Base-by-base conservation (phyloP, 2,113 vertebrate species). In the Engystomops pustulosus region DNA sequence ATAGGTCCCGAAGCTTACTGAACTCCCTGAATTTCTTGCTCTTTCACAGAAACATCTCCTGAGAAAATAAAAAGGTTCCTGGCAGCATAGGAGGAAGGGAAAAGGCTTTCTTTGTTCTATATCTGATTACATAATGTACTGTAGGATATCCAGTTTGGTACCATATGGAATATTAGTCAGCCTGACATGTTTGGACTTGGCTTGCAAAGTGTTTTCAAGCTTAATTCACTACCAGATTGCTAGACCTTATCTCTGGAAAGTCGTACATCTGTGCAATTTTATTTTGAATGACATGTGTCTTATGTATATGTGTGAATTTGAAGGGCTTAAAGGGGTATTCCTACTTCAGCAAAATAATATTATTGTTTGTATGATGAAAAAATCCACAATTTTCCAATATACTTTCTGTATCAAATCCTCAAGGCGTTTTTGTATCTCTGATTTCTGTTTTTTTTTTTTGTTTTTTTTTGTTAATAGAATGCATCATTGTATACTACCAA, bases 151-250 rank as follows among this genome's bases (percentile, higher is more conserved):
- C 51, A 36, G 47, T 58, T 23, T 76, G 45, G 34, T 76, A 53
- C 47, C 74, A 76, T 55, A 77, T 77, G 49, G 74, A 77, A 58
- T 58, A 58, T 77, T 55, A 58, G 51, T 77, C 49, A 77, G 49
- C 32, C 17, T 8, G 34, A 77, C 49, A 41, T 58, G 74, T 55
- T 77, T 77, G 20, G 36, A 38, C 74, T 38, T 25, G 6, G 74
- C 49, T 76, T 51, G 47, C 8, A 34, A 76, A 76, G 53, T 76
- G 72, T 74, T 74, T 74, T 74, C 6, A 32, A 17, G 25, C 51
- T 32, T 74, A 49, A 53, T 53, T 53, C 17, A n/a, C 8, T 34
- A 53, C 45, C 27, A 76, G 12, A 76, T 53, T 76, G 72, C 18
- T 36, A 53, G 53, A 18, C 30, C 45, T 75, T 75, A 75, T 75